Conservation (phyloP, 1,140 invertebrate species). For the Pollicipes pollicipes region DNA sequence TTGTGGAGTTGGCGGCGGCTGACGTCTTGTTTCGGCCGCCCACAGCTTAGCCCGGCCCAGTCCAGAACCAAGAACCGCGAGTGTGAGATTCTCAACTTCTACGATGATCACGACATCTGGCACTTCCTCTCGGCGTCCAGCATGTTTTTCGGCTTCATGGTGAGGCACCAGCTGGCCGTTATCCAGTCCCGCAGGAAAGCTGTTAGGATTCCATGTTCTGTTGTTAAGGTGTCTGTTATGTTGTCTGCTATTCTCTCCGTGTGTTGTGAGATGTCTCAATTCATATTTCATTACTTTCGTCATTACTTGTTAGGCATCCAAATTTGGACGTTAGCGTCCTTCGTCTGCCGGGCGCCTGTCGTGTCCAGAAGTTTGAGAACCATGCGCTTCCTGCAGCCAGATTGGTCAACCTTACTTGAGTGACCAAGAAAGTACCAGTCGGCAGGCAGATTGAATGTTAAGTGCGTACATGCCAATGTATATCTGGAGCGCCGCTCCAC, state of each 20-base stretch:
- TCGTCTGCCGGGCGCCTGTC: not conserved
- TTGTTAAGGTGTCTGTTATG: conserved; percentile 6
- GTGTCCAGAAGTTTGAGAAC: too few relatives aligned
- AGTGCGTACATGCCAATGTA: too few relatives aligned
- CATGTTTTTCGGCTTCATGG: conserved; percentile 76
- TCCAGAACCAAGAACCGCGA: conserved; percentile 53
- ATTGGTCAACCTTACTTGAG: too few relatives aligned
- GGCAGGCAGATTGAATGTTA: too few relatives aligned
- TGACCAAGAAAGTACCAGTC: too few relatives aligned
- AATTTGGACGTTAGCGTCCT: not conserved
- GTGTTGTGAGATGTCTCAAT: conserved; percentile 6
- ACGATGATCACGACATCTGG: conserved; percentile 78
- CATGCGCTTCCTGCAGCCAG: too few relatives aligned
- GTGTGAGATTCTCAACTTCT: conserved; percentile 58
- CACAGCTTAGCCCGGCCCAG: conserved; percentile 50
- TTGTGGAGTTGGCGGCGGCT: too few relatives aligned
- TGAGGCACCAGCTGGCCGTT: conserved; percentile 21
- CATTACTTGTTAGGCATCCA: not conserved
- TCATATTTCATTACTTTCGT: not conserved
- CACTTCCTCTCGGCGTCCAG: conserved; percentile 67
- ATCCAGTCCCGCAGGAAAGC: conserved; percentile 10
- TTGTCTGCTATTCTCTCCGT: too few relatives aligned
- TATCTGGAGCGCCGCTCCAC: too few relatives aligned
- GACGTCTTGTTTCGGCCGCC: too few relatives aligned
- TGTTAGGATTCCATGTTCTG: conserved; percentile 3